Evolutionary conservation across 2,113 vertebrate genomes (phyloP), one percentile per base, ranked within the genome.

Genomic region (Myiozetetes cayanensis): DNA sequence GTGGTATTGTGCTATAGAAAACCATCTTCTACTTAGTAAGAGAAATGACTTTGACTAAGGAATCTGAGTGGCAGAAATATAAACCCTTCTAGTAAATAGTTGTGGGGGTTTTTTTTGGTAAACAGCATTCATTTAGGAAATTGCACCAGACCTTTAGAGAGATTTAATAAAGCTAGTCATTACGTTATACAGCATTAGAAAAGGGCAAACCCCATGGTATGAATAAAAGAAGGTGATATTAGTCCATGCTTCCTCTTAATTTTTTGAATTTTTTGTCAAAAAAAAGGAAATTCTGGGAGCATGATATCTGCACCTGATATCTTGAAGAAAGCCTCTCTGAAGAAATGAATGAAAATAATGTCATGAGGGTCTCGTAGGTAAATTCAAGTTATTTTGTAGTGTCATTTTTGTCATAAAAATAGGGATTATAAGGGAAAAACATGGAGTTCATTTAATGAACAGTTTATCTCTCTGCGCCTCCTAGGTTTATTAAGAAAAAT

Each of bases 151-250:
- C 41, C 18, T 90, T 92, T 59, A 74, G 30, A 77, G 35, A 84
- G 79, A 63, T 90, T 90, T 92, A 86, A 41, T 93, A 90, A 88
- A 86, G 39, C 39, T 94, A 59, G 80, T 87, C 46, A 88, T 93
- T 93, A 24, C 43, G 87, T 90, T 94, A 52, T 72, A 53, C 41
- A 87, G 49, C 44, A 52, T 70, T 59, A 63, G 28, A 47, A 90
- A 87, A 71, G 25, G 41, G 31, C n/a, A 85, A 85, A 93, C 14
- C 30, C 7, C 12, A 1, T 27, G 47, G 47, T 22, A 65, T 67
- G 56, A 78, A 16, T 63, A 62, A 90, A 81, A 81, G 92, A 80
- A 85, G 47, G 50, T 70, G n/a, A 27, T 71, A 11, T 5, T 71
- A 70, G 30, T 44, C 52, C 37, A 19, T 47, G 19, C 30, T 85